Evolutionary conservation across 2,113 vertebrate species (phyloP).

Genomic region (Dendropsophus ebraccatus): DNA sequence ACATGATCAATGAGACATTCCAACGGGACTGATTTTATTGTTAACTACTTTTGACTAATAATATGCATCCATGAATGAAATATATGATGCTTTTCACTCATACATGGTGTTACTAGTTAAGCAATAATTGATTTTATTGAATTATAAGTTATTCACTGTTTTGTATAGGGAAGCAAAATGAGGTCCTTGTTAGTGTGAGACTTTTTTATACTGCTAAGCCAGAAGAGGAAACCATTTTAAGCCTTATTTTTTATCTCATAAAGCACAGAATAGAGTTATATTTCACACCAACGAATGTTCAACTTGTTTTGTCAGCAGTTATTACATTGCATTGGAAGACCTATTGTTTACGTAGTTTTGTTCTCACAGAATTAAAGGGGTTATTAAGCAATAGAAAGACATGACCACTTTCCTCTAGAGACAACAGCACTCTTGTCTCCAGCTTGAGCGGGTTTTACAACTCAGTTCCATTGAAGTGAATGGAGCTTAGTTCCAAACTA

Average conservation of each 20-base stretch:
- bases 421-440: too few species aligned
- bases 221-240: neutral
- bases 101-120: slow-evolving; percentile 36
- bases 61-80: slow-evolving; percentile 66
- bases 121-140: slow-evolving; percentile 45
- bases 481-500: too few species aligned
- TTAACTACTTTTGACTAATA: slow-evolving; percentile 74
- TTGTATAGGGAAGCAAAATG: slow-evolving; percentile 14
- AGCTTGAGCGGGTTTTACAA: too few species aligned
- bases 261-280: neutral
- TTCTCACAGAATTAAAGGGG: neutral
- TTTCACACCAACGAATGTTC: neutral
- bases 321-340: neutral
- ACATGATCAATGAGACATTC: slow-evolving; percentile 72
- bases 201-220: neutral
- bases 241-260: neutral
- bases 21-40: slow-evolving; percentile 69
- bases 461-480: too few species aligned
- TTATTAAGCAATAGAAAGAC: too few species aligned
- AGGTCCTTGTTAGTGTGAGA: slow-evolving; percentile 9
- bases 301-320: neutral
- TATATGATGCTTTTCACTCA: slow-evolving; percentile 31
- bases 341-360: neutral
- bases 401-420: too few species aligned
- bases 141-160: slow-evolving; percentile 28